Base-by-base conservation (phyloP, 2,113 vertebrate genomes). In the Ia io region DNA sequence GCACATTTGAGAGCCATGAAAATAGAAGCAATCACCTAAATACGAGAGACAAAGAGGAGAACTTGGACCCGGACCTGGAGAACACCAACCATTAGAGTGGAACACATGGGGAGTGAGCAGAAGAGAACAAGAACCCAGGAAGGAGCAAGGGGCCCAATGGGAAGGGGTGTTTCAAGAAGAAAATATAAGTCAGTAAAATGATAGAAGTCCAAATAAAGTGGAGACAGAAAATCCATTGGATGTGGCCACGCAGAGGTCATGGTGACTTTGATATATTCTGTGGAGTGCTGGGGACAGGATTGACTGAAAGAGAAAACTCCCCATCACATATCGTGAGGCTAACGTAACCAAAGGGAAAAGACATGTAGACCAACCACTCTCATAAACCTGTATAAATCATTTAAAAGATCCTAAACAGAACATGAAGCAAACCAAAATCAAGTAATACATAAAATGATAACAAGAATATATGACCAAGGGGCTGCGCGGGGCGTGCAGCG, bases 91-190 rank as follows among this genome's bases (percentile, higher is more conserved):
- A 0, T 32, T 13, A 9, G n/a, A 17, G 42, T 14, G 40, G 40
- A 4, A 28, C 40, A 9, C 25, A 44, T 6, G 5, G 40, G 5
- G 30, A 22, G 42, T 9, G 5, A 14, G 35, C 20, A 9, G 22
- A 18, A 28, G n/a, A 49, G 30, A n/a, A 28, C 0, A 53, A 25
- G 32, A 30, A 20, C 56, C 37, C 40, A 1, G 37, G 32, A 2
- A 28, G 53, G 20, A 0, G 3, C 6, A 0, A 25, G 8, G 22
- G 28, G 20, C 32, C 28, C 12, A 23, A 3, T 1, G 7, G 79
- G 13, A 42, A 6, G 4, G 6, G 0, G 70, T 1, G 0, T 13
- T 47, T 69, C 35, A 2, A 9, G 13, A 65, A 65, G 69, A 32
- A 32, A 67, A 42, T 69, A 32, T 22, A 80, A 51, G n/a, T 42